phyloP scores from a whole-genome alignment of 2,113 vertebrate species.

The Oreotragus oreotragus region DNA sequence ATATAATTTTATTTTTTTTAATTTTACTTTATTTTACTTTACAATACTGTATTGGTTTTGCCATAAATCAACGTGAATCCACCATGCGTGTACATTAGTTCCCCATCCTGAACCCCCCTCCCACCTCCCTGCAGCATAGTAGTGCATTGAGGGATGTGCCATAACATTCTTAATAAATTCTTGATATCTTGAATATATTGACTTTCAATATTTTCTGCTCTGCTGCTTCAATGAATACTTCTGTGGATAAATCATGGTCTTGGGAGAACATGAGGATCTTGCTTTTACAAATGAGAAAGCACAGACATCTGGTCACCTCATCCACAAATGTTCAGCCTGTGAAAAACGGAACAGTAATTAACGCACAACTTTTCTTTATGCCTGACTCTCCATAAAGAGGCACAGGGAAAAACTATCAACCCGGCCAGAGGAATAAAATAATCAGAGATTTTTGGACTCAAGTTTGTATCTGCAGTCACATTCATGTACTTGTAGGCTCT shows the following conservation, averaged over 20 bases:
- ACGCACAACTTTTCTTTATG: neutral
- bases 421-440: neutral
- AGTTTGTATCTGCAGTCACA: too few relatives aligned
- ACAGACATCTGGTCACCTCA: neutral
- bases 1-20: too few relatives aligned
- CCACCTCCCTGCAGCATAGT: neutral
- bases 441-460: neutral
- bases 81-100: too few relatives aligned
- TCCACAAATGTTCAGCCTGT: neutral
- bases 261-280: neutral
- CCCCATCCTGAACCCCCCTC: too few relatives aligned
- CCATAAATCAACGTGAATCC: too few relatives aligned
- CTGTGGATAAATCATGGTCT: neutral
- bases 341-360: neutral
- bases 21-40: too few relatives aligned
- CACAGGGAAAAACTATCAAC: neutral
- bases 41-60: too few relatives aligned
- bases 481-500: neutral
- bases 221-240: neutral
- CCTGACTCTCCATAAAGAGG: neutral
- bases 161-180: neutral
- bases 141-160: neutral
- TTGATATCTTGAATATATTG: neutral
- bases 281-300: neutral
- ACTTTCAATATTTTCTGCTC: neutral